Conservation (phyloP, 2,888 invertebrate genomes). For the Ashinkailepas kermadecensis region DNA sequence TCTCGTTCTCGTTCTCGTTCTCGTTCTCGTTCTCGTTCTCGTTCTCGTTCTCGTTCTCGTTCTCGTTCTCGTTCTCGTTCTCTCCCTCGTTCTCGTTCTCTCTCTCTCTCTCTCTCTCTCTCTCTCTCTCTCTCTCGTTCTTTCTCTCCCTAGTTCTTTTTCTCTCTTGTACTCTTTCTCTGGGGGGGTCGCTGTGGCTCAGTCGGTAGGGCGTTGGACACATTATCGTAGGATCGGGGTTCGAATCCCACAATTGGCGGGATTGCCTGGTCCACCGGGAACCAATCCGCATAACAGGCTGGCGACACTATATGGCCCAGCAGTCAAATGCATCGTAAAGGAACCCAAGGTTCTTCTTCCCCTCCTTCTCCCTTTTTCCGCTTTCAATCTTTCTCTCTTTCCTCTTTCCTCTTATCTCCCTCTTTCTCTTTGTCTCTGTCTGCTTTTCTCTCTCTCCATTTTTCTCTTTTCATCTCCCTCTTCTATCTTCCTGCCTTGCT, state of each 20-base stretch:
- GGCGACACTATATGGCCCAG: no score
- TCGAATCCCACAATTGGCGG: no score
- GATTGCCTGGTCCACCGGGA: no score
- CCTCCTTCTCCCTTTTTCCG: no score
- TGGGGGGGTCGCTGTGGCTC: neutral
- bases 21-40: neutral
- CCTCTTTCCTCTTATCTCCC: neutral
- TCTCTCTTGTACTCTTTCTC: constrained; percentile 13
- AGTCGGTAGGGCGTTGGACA: no score
- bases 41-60: neutral
- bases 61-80: no score
- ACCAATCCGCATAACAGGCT: no score
- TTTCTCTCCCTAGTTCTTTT: constrained; percentile 10
- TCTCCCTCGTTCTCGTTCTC: constrained; percentile 24
- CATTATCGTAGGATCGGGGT: no score
- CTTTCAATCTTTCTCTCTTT: neutral
- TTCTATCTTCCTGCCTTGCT: no score
- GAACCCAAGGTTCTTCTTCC: no score
- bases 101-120: constrained; percentile 22
- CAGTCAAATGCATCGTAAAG: no score
- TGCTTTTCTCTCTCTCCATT: constrained; percentile 15
- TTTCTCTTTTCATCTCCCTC: neutral
- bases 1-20: no score
- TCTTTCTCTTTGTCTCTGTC: constrained; percentile 20
- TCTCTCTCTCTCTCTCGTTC: constrained; percentile 7